Base-by-base conservation (phyloP, 2,888 invertebrate species). In the Euplexia lucipara region DNA sequence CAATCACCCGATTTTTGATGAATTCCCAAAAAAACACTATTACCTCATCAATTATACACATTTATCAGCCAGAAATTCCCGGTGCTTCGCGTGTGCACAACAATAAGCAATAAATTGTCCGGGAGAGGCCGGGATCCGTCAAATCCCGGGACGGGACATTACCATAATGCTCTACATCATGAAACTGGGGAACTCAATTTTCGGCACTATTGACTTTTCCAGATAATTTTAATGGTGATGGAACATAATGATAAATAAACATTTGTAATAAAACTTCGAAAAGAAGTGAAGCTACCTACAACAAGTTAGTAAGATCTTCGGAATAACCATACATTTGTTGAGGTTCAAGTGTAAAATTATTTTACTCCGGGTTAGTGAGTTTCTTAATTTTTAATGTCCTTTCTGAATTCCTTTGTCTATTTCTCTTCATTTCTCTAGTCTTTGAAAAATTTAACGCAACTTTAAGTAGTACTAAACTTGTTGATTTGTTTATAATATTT, bases 51-150 rank as follows among this genome's bases (percentile, higher is more conserved):
- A 70, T 75, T 70, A 79, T 65, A 68, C 64, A 48, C 62, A 57
- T 58, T 75, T 67, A 75, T 75, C 68, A 44, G 35, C 35, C 32
- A 56, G 44, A 66, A 82, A 61, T 48, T 65, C 53, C 49, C 32
- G 37, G 57, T 63, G 75, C 70, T 76, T 72, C 71, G 59, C 76
- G 22, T 62, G 39, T 52, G 54, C 62, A 70, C 66, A 66, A 79
- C 83, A 82, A 79, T 80, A 70, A 69, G 66, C 78, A 63, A 78
- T 81, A 80, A 80, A 80, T 80, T 83, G 83, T 81, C 48, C 53
- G 48, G 42, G 65, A 73, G 51, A 81, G 74, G 41, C 54, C 70
- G 70, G 65, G 62, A 72, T 83, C 79, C 80, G 70, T 82, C 79
- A 79, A 83, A 81, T 70, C 72, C 70, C 60, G 66, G 79, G 67